phyloP scores from a whole-genome alignment of 2,797 vertebrate species.

The Acanthopagrus latus region DNA sequence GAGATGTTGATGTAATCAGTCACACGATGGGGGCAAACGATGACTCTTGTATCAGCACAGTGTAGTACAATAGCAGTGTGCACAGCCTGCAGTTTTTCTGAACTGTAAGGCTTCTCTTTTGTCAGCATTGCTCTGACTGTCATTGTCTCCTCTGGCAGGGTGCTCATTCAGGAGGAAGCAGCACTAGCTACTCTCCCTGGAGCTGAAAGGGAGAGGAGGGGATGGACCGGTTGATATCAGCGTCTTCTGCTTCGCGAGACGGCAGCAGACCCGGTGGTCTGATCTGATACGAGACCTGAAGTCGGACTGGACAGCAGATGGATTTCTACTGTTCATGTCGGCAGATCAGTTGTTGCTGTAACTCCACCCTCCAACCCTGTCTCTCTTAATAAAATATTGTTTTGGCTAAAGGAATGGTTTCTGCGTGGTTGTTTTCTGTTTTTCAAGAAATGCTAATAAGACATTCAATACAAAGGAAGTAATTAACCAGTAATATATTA shows the following conservation, averaged over 20 bases:
- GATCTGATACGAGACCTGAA: conserved; percentile 48
- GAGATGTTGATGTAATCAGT: conserved; percentile 25
- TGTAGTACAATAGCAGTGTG: conserved; percentile 44
- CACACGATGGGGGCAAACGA: conserved; percentile 14
- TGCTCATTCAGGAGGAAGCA: conserved; percentile 90
- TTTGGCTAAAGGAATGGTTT: conserved; percentile 79
- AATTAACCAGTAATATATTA: no score
- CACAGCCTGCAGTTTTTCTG: conserved; percentile 46
- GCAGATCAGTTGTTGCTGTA: conserved; percentile 72
- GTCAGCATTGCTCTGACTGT: conserved; percentile 51
- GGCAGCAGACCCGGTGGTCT: conserved; percentile 32
- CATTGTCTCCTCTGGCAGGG: conserved; percentile 71
- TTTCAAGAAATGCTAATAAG: background rate
- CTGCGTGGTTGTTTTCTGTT: background rate
- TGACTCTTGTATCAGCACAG: conserved; percentile 38
- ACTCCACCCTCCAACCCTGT: conserved; percentile 79
- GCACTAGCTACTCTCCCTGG: conserved; percentile 79
- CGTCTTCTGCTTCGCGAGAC: conserved; percentile 38
- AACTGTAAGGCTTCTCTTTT: conserved; percentile 44
- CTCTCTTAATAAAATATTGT: conserved; percentile 86
- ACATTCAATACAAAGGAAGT: background rate
- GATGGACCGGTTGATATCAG: conserved; percentile 80
- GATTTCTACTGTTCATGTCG: conserved; percentile 40
- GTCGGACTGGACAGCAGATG: conserved; percentile 37
- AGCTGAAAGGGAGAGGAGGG: conserved; percentile 76